phyloP scores from a whole-genome alignment of 2,888 invertebrate species.

The Plagodis dolabraria region DNA sequence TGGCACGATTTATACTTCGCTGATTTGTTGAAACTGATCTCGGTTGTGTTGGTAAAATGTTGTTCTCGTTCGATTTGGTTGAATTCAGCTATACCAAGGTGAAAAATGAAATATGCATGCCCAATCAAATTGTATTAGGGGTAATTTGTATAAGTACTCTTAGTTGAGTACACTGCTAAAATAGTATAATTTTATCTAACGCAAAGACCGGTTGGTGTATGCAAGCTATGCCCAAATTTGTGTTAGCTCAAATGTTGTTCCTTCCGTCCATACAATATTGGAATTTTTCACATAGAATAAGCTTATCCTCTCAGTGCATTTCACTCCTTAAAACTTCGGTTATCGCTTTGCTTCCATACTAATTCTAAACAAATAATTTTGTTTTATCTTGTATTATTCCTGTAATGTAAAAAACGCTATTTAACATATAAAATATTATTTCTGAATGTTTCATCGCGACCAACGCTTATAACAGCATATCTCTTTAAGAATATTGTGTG shows the following conservation, averaged over 20 bases:
- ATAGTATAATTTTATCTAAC: background rate
- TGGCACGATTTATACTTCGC: no score
- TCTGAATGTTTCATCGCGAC: constrained; percentile 72
- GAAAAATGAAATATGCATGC: no score
- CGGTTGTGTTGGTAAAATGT: no score
- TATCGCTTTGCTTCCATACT: constrained; percentile 30
- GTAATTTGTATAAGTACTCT: no score
- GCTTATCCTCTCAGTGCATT: constrained; percentile 62
- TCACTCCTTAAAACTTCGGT: constrained; percentile 44
- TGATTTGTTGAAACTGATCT: no score
- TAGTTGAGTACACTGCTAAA: background rate
- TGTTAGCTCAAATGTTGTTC: constrained; percentile 74
- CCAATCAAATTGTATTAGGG: no score
- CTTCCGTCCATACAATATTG: constrained; percentile 78
- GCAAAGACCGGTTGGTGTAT: constrained; percentile 9
- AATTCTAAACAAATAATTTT: constrained; percentile 30
- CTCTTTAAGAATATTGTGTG: constrained; percentile 82
- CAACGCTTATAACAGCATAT: constrained; percentile 83
- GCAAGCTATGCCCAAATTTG: constrained; percentile 44
- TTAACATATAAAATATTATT: constrained; percentile 44
- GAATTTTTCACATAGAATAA: constrained; percentile 72
- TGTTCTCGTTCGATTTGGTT: no score
- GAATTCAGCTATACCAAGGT: no score
- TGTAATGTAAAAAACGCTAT: constrained; percentile 45
- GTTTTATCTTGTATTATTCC: constrained; percentile 37